These are phyloP conservation scores for Aegotheles bennettii DNA, from an alignment of 2,113 vertebrate species.

Conservation along the genomic window DNA sequence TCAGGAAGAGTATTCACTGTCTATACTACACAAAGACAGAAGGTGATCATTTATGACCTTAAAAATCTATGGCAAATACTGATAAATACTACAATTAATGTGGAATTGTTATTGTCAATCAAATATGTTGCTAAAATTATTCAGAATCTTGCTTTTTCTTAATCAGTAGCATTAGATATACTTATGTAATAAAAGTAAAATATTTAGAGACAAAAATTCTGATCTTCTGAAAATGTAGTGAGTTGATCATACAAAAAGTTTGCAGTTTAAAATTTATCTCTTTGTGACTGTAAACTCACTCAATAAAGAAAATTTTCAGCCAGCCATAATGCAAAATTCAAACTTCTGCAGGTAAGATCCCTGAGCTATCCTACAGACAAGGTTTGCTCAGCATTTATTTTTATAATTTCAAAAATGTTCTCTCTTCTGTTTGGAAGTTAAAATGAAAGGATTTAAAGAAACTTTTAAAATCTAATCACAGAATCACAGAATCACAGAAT, in stretches of 20 bases:
- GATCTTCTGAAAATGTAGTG: background rate
- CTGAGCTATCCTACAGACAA: background rate
- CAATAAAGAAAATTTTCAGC: background rate
- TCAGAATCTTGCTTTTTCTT: background rate
- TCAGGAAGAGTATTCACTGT: background rate
- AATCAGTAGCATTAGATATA: background rate
- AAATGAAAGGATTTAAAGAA: background rate
- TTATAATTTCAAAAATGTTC: background rate
- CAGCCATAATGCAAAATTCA: background rate
- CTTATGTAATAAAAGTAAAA: background rate
- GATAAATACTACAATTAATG: background rate
- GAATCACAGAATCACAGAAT: too few species aligned
- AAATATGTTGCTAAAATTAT: background rate
- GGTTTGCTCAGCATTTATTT: background rate
- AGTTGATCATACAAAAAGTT: background rate
- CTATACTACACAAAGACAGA: background rate
- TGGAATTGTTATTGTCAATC: background rate
- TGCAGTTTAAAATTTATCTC: background rate
- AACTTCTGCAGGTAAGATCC: background rate
- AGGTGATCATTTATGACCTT: background rate
- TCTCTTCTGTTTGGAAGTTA: background rate
- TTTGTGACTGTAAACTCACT: background rate
- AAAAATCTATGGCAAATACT: background rate
- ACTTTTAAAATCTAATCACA: too few species aligned
- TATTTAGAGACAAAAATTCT: background rate